phyloP scores from a whole-genome alignment of 2,888 invertebrate genomes.

The Lutraria lutraria region DNA sequence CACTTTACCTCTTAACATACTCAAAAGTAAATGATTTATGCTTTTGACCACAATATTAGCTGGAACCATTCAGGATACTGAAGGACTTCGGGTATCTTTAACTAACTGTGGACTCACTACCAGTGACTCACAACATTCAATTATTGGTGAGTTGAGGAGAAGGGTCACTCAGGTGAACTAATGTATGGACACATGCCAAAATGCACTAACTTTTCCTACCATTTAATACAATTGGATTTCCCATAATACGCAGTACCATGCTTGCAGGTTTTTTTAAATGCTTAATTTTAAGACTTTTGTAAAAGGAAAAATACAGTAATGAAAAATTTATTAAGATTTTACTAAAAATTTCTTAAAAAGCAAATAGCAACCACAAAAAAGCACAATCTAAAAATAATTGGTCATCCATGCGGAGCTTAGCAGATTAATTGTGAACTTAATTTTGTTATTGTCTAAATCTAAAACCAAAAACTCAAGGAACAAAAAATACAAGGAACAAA shows the following conservation, averaged over 20 bases:
- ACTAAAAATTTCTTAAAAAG: not conserved
- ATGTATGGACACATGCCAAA: not conserved
- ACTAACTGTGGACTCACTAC: not conserved
- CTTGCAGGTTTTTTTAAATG: not conserved
- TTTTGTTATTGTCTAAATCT: not conserved
- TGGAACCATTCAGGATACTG: too few species aligned
- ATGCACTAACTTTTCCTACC: not conserved
- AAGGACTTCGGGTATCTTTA: too few species aligned
- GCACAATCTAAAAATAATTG: not conserved
- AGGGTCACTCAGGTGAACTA: not conserved
- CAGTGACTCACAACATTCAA: not conserved
- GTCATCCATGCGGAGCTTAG: conserved; percentile 1
- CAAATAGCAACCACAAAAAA: conserved; percentile 18
- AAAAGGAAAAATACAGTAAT: too few species aligned
- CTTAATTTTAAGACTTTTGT: not conserved
- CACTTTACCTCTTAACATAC: too few species aligned
- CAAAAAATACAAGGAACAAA: conserved; percentile 1
- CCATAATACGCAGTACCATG: not conserved
- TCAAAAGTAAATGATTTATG: too few species aligned
- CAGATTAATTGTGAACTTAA: not conserved
- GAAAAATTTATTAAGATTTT: not conserved
- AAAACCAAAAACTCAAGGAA: not conserved
- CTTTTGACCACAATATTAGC: too few species aligned
- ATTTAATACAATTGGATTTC: not conserved
- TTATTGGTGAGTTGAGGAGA: not conserved